phyloP scores from a whole-genome alignment of 2,113 vertebrate species.

The Cryptotis parvus region DNA sequence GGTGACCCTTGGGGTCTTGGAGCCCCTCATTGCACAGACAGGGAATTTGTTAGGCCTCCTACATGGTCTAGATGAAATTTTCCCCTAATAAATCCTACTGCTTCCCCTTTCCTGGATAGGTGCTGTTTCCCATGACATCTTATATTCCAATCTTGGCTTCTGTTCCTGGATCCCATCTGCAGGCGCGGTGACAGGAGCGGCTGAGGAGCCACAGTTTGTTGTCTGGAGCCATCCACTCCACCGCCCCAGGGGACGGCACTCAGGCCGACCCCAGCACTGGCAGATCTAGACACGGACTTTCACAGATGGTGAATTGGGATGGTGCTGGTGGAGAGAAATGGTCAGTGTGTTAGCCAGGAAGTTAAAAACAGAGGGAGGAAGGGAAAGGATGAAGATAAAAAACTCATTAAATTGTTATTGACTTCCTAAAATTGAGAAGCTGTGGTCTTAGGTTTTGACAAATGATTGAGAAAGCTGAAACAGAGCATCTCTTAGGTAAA shows the following conservation, averaged over 20 bases:
- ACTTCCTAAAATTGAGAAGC: background rate
- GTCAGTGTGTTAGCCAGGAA: background rate
- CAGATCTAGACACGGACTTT: background rate
- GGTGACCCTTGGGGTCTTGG: no score
- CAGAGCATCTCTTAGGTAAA: no score
- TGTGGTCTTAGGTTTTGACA: background rate
- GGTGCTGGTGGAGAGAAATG: background rate
- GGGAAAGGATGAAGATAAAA: background rate
- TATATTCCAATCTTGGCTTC: background rate
- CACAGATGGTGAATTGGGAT: background rate
- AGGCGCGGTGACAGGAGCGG: no score
- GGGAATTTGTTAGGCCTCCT: no score
- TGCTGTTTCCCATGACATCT: background rate
- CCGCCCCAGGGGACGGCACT: background rate
- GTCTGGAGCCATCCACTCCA: no score
- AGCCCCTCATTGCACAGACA: no score
- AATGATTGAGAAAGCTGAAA: no score
- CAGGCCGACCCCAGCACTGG: background rate
- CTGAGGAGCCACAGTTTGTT: no score
- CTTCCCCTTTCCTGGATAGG: background rate
- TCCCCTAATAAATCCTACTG: background rate
- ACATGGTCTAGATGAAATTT: background rate
- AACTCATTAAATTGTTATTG: background rate
- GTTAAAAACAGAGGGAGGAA: conserved; percentile 17
- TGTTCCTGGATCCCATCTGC: no score